Percentiles rank a stretch among this genome's conserved stretches.
Conservation (phyloP, 1,140 invertebrate species). For the Probaryconus sp. region DNA sequence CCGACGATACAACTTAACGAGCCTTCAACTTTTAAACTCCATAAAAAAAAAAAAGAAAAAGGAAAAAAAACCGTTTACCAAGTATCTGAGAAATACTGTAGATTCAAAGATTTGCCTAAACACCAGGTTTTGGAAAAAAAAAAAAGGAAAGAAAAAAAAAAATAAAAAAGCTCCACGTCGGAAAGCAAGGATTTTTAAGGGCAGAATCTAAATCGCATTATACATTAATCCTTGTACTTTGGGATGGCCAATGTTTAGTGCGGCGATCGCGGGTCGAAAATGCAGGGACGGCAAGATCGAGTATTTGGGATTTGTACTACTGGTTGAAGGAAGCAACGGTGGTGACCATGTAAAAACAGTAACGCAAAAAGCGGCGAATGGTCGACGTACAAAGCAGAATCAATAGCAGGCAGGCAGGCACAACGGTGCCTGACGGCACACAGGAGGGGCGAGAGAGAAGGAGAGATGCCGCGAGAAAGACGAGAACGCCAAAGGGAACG, state of each 20-base stretch:
- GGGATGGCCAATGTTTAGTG: conserved; percentile 5
- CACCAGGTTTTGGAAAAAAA: too few relatives aligned
- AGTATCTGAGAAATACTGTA: too few relatives aligned
- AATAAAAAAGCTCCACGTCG: too few relatives aligned
- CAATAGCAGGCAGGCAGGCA: conserved; percentile 60
- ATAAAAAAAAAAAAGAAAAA: too few relatives aligned
- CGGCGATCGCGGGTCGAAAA: conserved; percentile 26
- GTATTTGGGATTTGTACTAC: conserved; percentile 54
- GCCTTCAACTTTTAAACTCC: too few relatives aligned
- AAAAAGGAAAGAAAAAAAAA: too few relatives aligned
- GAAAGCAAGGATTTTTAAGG: too few relatives aligned
- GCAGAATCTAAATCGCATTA: conserved; percentile 12
- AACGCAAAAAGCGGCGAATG: conserved; percentile 63
- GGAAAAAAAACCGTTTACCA: too few relatives aligned
- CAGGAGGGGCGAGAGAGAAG: conserved; percentile 42
- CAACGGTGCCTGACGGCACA: conserved; percentile 43
- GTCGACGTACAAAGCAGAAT: conserved; percentile 63
- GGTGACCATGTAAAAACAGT: conserved; percentile 61
- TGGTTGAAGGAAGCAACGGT: conserved; percentile 51
- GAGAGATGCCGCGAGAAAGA: conserved; percentile 39
- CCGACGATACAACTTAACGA: too few relatives aligned
- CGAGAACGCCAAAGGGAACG: conserved; percentile 29
- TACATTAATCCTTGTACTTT: conserved; percentile 27
- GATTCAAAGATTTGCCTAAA: too few relatives aligned
- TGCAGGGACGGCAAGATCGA: conserved; percentile 35